Conservation (phyloP, 2,888 invertebrate species). For the Xanthia icteritia region DNA sequence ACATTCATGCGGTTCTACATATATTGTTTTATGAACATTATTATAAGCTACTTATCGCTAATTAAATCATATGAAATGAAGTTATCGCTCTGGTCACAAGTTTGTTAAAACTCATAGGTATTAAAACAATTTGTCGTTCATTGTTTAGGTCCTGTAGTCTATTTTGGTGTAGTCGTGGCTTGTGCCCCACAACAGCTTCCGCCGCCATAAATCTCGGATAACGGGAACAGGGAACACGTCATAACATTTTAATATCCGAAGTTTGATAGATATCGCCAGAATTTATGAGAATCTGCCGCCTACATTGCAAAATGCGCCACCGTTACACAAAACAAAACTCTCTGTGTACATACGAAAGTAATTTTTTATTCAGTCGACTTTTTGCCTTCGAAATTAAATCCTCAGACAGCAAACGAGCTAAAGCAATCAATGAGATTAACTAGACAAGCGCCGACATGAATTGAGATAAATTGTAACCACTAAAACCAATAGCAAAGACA, state of each 20-base stretch:
- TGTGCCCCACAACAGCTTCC: conserved; percentile 61
- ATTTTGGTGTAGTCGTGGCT: conserved; percentile 55
- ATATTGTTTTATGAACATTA: conserved; percentile 53
- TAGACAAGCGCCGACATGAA: conserved; percentile 54
- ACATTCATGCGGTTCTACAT: conserved; percentile 45
- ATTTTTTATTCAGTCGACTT: conserved; percentile 23
- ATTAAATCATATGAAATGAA: conserved; percentile 62
- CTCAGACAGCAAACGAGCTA: conserved; percentile 40
- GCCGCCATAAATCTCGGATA: conserved; percentile 65
- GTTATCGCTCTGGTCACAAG: conserved; percentile 41
- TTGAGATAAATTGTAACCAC: conserved; percentile 58
- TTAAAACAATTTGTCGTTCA: conserved; percentile 44
- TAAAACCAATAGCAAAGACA: conserved; percentile 45
- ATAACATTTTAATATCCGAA: conserved; percentile 63
- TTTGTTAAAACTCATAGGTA: conserved; percentile 21
- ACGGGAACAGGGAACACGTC: conserved; percentile 64
- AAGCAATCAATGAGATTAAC: conserved; percentile 62
- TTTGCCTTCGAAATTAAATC: conserved; percentile 37
- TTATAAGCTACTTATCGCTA: conserved; percentile 64
- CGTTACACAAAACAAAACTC: conserved; percentile 26
- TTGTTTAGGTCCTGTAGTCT: conserved; percentile 53
- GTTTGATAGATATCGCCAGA: conserved; percentile 50
- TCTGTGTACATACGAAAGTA: conserved; percentile 10
- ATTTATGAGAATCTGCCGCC: conserved; percentile 43
- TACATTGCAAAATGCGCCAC: conserved; percentile 24